Conservation (phyloP, 2,888 invertebrate genomes). For the Lapara coniferarum region DNA sequence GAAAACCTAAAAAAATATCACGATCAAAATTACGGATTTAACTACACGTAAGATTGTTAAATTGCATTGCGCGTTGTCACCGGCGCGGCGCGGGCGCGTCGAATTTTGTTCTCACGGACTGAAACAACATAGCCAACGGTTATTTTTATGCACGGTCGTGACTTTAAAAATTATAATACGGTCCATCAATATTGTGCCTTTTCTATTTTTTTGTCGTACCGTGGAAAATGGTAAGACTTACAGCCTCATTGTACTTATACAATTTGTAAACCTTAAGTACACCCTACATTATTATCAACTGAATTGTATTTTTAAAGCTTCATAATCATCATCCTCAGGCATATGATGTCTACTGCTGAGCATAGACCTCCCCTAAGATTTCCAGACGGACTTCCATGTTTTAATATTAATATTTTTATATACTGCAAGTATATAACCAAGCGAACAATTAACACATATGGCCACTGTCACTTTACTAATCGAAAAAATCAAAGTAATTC, state of each 20-base stretch:
- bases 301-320: too few species aligned
- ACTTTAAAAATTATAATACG: not conserved
- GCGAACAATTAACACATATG: not conserved
- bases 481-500: too few species aligned
- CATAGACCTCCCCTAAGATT: too few species aligned
- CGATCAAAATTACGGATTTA: too few species aligned
- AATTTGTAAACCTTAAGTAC: too few species aligned
- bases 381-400: too few species aligned
- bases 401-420: too few species aligned
- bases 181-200: not conserved
- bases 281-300: too few species aligned
- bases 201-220: not conserved
- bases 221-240: not conserved
- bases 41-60: not conserved
- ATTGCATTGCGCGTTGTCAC: not conserved
- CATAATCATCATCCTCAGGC: too few species aligned
- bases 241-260: not conserved
- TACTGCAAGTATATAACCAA: not conserved
- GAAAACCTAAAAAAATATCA: too few species aligned
- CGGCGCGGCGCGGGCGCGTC: not conserved
- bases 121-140: not conserved
- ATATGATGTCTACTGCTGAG: too few species aligned
- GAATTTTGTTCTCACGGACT: constrained; percentile 2
- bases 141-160: constrained; percentile 1
- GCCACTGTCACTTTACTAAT: too few species aligned